phyloP scores from a whole-genome alignment of 2,888 invertebrate species.

The Ennomos fuscantarius region DNA sequence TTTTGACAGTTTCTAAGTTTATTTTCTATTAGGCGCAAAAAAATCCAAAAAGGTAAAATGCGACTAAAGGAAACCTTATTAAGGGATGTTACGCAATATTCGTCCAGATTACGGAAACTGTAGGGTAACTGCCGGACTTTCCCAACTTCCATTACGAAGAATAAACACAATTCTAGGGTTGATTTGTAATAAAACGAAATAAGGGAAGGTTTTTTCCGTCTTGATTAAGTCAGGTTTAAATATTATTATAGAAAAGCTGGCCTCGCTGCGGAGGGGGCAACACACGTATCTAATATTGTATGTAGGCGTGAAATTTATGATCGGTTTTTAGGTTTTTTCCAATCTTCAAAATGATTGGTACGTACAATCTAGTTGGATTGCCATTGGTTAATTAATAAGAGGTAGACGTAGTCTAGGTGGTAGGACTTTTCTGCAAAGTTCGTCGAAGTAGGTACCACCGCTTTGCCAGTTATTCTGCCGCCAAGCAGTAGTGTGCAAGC shows the following conservation, averaged over 20 bases:
- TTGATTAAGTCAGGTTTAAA: constrained; percentile 27
- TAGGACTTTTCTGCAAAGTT: too few species aligned
- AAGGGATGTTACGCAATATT: constrained; percentile 18
- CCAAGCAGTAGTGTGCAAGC: too few species aligned
- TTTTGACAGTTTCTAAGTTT: too few species aligned
- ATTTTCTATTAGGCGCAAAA: background rate
- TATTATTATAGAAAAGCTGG: constrained; percentile 17
- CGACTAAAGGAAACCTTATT: constrained; percentile 13
- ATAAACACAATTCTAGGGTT: constrained; percentile 27
- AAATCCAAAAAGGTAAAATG: constrained; percentile 3
- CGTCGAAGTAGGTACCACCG: too few species aligned
- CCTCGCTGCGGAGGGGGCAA: background rate
- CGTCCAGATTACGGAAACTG: constrained; percentile 24
- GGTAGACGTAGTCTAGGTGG: too few species aligned
- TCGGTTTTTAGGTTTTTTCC: too few species aligned
- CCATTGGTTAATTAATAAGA: too few species aligned
- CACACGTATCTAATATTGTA: constrained; percentile 9
- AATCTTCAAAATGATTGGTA: too few species aligned
- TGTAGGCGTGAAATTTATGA: too few species aligned
- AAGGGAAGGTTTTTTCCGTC: constrained; percentile 21
- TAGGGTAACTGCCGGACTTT: constrained; percentile 24
- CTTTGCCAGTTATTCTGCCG: too few species aligned
- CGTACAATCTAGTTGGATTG: too few species aligned
- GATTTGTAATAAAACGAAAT: constrained; percentile 30
- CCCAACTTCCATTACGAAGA: constrained; percentile 28